These are phyloP conservation scores for Hemitrygon akajei DNA, from an alignment of 2,797 vertebrate species.

Conservation along the genomic window DNA sequence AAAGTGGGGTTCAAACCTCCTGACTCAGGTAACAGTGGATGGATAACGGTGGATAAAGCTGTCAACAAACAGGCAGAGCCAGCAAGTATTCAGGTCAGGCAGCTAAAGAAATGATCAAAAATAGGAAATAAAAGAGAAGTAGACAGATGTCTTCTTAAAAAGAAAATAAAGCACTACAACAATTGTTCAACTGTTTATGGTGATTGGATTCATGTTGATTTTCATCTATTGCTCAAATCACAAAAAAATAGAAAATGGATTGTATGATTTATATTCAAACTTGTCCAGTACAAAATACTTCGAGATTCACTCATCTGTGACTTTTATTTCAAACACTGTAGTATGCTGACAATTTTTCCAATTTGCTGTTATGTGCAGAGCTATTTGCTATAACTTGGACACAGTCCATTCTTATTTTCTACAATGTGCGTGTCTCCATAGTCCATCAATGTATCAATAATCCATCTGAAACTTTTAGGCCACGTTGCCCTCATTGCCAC, in stretches of 20 bases:
- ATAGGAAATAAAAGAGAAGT: not conserved
- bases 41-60: too few relatives aligned
- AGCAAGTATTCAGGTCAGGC: not conserved
- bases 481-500: too few relatives aligned
- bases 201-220: not conserved
- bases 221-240: not conserved
- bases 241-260: not conserved
- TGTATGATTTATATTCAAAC: not conserved
- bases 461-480: not conserved
- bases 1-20: too few relatives aligned
- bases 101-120: not conserved
- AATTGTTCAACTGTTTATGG: not conserved
- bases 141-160: not conserved
- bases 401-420: too few relatives aligned
- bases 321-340: not conserved
- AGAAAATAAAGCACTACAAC: not conserved
- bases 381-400: not conserved
- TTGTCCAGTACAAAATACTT: not conserved
- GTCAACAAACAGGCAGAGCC: not conserved
- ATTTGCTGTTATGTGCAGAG: not conserved
- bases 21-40: too few relatives aligned
- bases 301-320: not conserved
- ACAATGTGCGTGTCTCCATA: not conserved
- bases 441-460: not conserved
- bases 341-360: not conserved